These are phyloP conservation scores for Drosophila tani DNA, from an alignment of 1,140 invertebrate genomes.

Conservation along the genomic window DNA sequence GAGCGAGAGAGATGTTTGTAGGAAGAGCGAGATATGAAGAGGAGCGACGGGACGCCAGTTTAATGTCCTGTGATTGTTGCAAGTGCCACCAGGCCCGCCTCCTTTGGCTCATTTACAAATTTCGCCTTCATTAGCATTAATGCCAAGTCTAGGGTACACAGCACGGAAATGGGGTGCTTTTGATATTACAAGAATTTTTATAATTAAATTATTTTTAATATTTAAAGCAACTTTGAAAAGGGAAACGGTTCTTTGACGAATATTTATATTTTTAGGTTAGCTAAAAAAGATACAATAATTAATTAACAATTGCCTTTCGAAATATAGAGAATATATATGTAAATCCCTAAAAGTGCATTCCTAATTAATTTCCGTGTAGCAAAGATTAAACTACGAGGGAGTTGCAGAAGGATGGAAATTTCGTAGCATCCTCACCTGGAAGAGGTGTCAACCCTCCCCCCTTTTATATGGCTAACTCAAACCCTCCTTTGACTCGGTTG, in stretches of 20 bases:
- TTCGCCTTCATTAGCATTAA: slow-evolving; percentile 73
- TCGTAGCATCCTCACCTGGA: slow-evolving; percentile 17
- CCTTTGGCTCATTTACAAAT: slow-evolving; percentile 71
- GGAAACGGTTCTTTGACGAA: too few species aligned
- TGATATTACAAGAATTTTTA: too few species aligned
- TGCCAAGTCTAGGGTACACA: slow-evolving; percentile 44
- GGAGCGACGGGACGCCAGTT: slow-evolving; percentile 41
- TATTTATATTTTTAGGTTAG: too few species aligned
- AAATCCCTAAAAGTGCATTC: neutral
- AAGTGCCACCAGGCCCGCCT: slow-evolving; percentile 26
- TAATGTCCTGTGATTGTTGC: slow-evolving; percentile 62
- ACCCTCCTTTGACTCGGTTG: slow-evolving; percentile 16
- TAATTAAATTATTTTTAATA: too few species aligned
- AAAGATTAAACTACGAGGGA: neutral
- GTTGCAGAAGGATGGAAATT: neutral
- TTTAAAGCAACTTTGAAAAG: too few species aligned
- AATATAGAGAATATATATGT: too few species aligned
- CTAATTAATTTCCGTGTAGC: neutral
- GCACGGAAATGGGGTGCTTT: neutral
- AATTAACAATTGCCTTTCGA: too few species aligned
- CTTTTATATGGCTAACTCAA: neutral
- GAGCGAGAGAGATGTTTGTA: neutral
- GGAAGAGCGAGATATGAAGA: slow-evolving; percentile 8
- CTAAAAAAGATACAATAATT: too few species aligned
- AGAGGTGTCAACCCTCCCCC: slow-evolving; percentile 29